Base-by-base conservation (phyloP, 2,888 invertebrate species). In the Apodemia zela region DNA sequence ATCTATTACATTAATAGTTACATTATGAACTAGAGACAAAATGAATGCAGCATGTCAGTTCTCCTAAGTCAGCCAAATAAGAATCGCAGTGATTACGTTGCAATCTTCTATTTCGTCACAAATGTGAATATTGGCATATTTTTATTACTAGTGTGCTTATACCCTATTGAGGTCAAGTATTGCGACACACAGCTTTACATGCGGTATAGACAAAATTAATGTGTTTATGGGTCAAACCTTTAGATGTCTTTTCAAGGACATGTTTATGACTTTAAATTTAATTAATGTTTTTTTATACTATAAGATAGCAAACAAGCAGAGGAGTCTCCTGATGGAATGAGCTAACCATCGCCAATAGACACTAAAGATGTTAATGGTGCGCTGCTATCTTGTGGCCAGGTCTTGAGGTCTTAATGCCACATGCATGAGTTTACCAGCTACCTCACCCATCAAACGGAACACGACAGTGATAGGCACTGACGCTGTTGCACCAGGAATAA, bases 151-250 rank as follows among this genome's bases (percentile, higher is more conserved):
- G 64, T 63, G 47, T 57, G 64, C 47, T 57, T 61, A 25, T 21
- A 54, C 33, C 47, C 49, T 35, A 71, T 66, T 65, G 66, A 58
- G 70, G 69, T 69, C 70, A 66, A 51, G 62, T 47, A 63, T 70
- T 71, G 70, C 70, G 66, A 71, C 65, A 69, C 65, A 54, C 51
- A 57, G 61, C 62, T 18, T 54, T 49, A 64, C 61, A 58, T 63
- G 57, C 65, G 57, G 61, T 60, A 64, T 68, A 65, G 49, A 63
- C 64, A 61, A 68, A 65, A 58, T 54, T n/a, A 45, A 60, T 66
- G 63, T 68, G 67, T 68, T 70, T 70, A 63, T 68, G 58, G 67
- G 68, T 68, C 66, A 62, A 17, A 63, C 18, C 51, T 17, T 33
- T 58, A 11, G 17, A 17, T 29, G 18, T 15, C 59, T 38, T 38